phyloP scores from a whole-genome alignment of 1,140 invertebrate genomes.

The Bombus waltoni region DNA sequence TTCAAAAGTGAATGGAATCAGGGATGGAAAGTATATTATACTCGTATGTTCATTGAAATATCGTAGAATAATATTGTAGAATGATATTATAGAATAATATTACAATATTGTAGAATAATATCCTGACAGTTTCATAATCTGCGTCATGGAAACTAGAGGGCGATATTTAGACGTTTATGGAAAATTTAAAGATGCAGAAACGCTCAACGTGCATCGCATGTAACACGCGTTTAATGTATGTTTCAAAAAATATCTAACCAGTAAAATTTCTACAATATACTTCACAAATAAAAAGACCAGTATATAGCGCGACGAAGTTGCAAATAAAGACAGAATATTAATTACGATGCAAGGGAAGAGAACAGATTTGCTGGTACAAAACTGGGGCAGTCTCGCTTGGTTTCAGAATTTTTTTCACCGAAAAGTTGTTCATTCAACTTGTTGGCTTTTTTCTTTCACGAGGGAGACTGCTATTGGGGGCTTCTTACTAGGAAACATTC shows the following conservation, averaged over 20 bases:
- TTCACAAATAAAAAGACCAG: neutral
- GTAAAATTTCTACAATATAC: neutral
- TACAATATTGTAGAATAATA: no score
- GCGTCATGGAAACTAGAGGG: no score
- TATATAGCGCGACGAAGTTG: neutral
- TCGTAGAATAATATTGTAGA: no score
- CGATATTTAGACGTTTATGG: no score
- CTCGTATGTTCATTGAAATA: no score
- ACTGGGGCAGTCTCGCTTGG: neutral
- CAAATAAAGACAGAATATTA: neutral
- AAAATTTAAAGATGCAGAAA: no score
- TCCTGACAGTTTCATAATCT: no score
- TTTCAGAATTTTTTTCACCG: neutral
- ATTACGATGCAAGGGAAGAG: neutral
- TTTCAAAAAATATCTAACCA: neutral
- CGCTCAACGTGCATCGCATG: no score
- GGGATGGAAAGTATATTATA: no score
- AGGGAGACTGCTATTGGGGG: neutral
- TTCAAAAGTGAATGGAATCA: no score
- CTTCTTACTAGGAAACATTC: conserved; percentile 3
- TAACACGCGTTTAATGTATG: no score
- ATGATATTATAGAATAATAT: no score
- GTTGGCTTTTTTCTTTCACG: neutral
- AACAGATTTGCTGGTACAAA: neutral
- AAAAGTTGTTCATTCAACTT: neutral